phyloP scores from a whole-genome alignment of 1,140 invertebrate genomes.

The Pissodes strobi region DNA sequence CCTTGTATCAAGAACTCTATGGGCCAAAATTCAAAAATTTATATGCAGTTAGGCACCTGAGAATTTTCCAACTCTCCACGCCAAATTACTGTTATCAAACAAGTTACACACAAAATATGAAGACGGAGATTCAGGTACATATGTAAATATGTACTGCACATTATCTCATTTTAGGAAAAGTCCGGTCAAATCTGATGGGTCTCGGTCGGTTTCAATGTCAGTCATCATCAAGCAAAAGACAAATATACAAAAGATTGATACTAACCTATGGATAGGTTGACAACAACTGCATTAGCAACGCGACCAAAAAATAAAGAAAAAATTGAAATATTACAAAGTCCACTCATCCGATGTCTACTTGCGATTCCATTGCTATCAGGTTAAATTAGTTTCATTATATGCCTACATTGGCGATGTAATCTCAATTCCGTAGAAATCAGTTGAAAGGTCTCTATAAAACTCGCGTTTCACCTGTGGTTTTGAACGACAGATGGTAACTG shows the following conservation, averaged over 20 bases:
- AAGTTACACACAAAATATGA: slow-evolving; percentile 4
- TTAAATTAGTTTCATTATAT: too few relatives aligned
- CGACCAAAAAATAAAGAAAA: neutral
- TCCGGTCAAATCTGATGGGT: neutral
- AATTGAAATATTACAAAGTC: neutral
- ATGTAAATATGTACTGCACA: slow-evolving; percentile 44
- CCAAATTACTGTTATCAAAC: slow-evolving; percentile 22
- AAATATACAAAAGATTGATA: slow-evolving; percentile 28
- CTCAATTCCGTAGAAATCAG: too few relatives aligned
- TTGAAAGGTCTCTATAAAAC: neutral
- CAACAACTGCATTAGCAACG: slow-evolving; percentile 1
- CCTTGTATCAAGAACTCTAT: too few relatives aligned
- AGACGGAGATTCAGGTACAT: slow-evolving; percentile 43
- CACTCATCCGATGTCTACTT: too few relatives aligned
- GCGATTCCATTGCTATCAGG: too few relatives aligned
- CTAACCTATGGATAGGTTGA: slow-evolving; percentile 19
- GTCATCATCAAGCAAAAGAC: slow-evolving; percentile 22
- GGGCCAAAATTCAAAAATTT: too few relatives aligned
- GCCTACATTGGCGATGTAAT: neutral
- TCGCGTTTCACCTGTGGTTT: neutral
- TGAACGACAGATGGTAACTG: neutral
- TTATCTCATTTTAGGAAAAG: slow-evolving; percentile 11
- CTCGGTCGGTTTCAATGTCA: neutral
- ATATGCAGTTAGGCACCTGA: too few relatives aligned
- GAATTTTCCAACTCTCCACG: too few relatives aligned